Percentiles rank a stretch among this genome's conserved stretches.
phyloP scores from a whole-genome alignment of 2,797 vertebrate genomes.

The Eremophila alpestris region DNA sequence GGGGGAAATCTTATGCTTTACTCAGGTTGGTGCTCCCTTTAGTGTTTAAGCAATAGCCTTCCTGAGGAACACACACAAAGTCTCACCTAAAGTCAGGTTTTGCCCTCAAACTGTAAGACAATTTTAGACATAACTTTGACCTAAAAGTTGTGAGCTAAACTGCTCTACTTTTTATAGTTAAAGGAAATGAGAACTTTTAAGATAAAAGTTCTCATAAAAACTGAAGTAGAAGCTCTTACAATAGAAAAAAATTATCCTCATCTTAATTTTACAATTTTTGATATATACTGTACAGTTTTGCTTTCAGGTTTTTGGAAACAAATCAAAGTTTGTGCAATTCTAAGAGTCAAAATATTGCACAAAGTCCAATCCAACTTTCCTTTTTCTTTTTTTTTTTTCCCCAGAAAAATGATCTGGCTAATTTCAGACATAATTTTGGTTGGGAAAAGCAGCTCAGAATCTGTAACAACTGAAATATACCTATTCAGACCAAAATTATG shows the following conservation, averaged over 20 bases:
- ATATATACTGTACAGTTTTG: neutral
- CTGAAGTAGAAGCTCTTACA: neutral
- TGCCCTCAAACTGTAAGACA: neutral
- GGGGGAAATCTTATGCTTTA: neutral
- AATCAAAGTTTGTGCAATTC: neutral
- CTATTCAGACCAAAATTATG: neutral
- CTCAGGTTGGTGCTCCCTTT: neutral
- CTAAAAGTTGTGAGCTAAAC: neutral
- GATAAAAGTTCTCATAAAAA: neutral
- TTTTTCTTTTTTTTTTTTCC: neutral
- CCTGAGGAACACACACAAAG: neutral
- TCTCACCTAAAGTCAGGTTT: neutral
- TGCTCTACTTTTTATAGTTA: neutral
- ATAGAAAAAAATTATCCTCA: fast-evolving
- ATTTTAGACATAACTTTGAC: neutral
- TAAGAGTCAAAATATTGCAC: neutral
- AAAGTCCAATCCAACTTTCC: neutral
- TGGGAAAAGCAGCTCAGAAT: neutral
- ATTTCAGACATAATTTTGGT: neutral
- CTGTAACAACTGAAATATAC: neutral
- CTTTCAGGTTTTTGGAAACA: neutral
- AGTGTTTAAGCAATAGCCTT: neutral
- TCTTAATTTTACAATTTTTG: neutral
- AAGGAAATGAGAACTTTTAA: neutral
- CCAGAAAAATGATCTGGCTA: neutral